Conservation (phyloP, 2,888 invertebrate genomes). For the Drymonia ruficornis region DNA sequence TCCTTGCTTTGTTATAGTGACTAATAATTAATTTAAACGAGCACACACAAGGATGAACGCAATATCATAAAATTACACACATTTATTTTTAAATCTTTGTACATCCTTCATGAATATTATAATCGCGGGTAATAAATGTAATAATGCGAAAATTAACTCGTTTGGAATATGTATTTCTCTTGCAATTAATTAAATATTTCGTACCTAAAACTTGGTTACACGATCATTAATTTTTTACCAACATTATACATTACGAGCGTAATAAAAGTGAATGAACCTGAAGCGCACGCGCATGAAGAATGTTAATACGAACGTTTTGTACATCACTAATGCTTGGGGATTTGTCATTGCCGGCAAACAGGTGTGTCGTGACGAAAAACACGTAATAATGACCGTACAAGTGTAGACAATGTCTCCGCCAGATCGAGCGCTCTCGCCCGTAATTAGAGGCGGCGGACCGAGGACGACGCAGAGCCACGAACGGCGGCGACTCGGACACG, state of each 20-base stretch:
- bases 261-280: neutral
- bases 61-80: constrained; percentile 5
- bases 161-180: neutral
- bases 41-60: constrained; percentile 16
- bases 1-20: constrained; percentile 38
- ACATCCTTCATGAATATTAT: constrained; percentile 5
- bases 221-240: no score
- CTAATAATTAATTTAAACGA: constrained; percentile 25
- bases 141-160: neutral
- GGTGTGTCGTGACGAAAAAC: constrained; percentile 68
- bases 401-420: constrained; percentile 65
- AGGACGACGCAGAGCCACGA: constrained; percentile 39
- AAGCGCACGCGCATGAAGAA: constrained; percentile 40
- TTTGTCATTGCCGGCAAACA: constrained; percentile 65
- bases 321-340: constrained; percentile 49
- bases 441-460: constrained; percentile 63
- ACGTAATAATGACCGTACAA: constrained; percentile 63
- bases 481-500: constrained; percentile 4
- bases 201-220: no score
- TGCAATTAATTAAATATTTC: constrained; percentile 1
- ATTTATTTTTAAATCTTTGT: neutral
- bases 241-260: no score
- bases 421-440: constrained; percentile 58
- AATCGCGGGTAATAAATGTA: neutral
- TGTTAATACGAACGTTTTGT: constrained; percentile 51